Conservation (phyloP, 64 coral and sea anemone genomes). For the Pachyseris speciosa region DNA sequence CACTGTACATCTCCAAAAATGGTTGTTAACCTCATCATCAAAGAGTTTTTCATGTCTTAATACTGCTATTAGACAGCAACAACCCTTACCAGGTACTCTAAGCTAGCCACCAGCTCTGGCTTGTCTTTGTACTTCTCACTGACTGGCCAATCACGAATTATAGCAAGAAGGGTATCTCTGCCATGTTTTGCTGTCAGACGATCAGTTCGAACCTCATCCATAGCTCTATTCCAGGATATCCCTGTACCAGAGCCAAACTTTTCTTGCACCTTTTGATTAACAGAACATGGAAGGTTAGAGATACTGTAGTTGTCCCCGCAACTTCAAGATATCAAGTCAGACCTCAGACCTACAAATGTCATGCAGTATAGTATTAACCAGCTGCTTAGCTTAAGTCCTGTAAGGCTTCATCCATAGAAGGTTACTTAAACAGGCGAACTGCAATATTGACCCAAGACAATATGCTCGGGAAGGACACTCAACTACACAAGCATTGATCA, state of each 20-base stretch:
- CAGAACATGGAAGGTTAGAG: background rate
- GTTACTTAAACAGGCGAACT: constrained; percentile 1
- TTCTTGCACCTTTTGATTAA: constrained; percentile 71
- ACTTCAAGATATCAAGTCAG: no score
- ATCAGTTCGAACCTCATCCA: constrained; percentile 86
- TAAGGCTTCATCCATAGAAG: constrained; percentile 30
- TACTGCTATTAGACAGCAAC: background rate
- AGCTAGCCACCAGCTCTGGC: constrained; percentile 78
- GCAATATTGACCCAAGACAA: constrained; percentile 34
- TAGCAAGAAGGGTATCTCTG: constrained; percentile 27
- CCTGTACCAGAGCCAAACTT: constrained; percentile 44
- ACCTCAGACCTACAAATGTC: no score
- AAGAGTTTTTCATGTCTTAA: background rate
- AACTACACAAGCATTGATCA: constrained; percentile 27
- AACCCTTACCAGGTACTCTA: constrained; percentile 66
- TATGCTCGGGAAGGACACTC: constrained; percentile 32
- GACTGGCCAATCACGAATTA: constrained; percentile 85
- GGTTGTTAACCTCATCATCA: no score
- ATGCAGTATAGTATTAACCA: constrained; percentile 16
- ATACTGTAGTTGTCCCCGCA: no score
- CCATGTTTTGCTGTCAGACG: constrained; percentile 50
- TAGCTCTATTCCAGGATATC: constrained; percentile 77
- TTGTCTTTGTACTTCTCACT: constrained; percentile 72
- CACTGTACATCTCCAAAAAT: no score
- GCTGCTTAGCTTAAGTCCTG: constrained; percentile 16